These are phyloP conservation scores for Paedocypris sp. DNA, from an alignment of 2,113 vertebrate species.

Conservation along the genomic window DNA sequence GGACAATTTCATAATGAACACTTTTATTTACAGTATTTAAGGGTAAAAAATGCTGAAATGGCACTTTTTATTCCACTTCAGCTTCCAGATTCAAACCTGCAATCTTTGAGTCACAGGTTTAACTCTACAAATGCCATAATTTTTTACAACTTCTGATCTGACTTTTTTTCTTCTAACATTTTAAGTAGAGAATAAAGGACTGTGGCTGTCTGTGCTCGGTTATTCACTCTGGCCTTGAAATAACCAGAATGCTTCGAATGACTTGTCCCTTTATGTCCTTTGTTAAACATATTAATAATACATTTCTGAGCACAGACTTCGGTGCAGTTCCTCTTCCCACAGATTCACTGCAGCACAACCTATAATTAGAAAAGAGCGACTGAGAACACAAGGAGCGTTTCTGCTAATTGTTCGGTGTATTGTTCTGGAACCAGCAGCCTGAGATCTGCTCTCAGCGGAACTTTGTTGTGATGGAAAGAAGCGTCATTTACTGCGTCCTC, in stretches of 20 bases:
- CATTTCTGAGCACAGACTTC: not conserved
- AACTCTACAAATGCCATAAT: too few species aligned
- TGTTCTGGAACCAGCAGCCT: slow-evolving; percentile 6
- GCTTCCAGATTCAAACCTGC: too few species aligned
- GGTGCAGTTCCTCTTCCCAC: slow-evolving; percentile 22
- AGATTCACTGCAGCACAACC: slow-evolving; percentile 8
- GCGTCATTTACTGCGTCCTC: slow-evolving; percentile 12
- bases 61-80: too few species aligned
- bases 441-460: slow-evolving; percentile 10
- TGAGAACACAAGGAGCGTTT: not conserved
- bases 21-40: too few species aligned
- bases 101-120: too few species aligned
- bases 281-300: not conserved
- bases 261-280: not conserved
- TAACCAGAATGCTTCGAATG: not conserved
- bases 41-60: too few species aligned
- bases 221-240: too few species aligned
- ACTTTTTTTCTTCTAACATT: too few species aligned
- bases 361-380: slow-evolving; percentile 20
- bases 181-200: too few species aligned
- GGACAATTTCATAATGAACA: too few species aligned
- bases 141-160: too few species aligned
- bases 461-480: slow-evolving; percentile 20
- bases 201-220: too few species aligned
- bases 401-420: slow-evolving; percentile 1